Conservation (phyloP, 2,888 invertebrate genomes). For the Synanthedon andrenaeformis region DNA sequence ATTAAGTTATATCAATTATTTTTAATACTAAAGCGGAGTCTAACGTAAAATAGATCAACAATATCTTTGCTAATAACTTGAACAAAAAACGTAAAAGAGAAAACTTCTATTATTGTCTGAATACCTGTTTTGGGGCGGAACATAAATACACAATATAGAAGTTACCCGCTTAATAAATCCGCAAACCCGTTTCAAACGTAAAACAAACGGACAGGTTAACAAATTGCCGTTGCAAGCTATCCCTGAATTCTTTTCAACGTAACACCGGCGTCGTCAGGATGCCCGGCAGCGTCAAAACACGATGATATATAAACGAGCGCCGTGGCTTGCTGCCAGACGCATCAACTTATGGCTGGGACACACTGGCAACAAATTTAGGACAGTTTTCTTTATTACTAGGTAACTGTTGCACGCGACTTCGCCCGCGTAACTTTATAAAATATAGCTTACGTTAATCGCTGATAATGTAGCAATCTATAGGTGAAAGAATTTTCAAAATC, state of each 20-base stretch:
- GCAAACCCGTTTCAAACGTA: constrained; percentile 1
- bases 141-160: not conserved
- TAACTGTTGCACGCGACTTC: too few species aligned
- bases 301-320: constrained; percentile 53
- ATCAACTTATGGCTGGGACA: constrained; percentile 23
- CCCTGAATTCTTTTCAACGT: constrained; percentile 7
- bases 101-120: too few species aligned
- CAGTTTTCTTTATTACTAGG: not conserved
- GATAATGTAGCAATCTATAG: too few species aligned
- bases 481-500: not conserved
- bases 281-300: constrained; percentile 50
- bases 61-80: too few species aligned
- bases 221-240: constrained; percentile 10
- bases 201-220: constrained; percentile 11
- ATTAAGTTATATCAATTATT: too few species aligned
- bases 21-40: too few species aligned
- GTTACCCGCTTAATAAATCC: not conserved
- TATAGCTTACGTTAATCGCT: too few species aligned
- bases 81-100: too few species aligned
- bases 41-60: too few species aligned
- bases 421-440: too few species aligned
- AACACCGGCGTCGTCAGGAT: constrained; percentile 27
- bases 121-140: too few species aligned
- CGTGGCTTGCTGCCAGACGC: constrained; percentile 55
- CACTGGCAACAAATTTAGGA: constrained; percentile 12